These are phyloP conservation scores for Orussus abietinus DNA, from an alignment of 1,140 invertebrate genomes.

Conservation along the genomic window DNA sequence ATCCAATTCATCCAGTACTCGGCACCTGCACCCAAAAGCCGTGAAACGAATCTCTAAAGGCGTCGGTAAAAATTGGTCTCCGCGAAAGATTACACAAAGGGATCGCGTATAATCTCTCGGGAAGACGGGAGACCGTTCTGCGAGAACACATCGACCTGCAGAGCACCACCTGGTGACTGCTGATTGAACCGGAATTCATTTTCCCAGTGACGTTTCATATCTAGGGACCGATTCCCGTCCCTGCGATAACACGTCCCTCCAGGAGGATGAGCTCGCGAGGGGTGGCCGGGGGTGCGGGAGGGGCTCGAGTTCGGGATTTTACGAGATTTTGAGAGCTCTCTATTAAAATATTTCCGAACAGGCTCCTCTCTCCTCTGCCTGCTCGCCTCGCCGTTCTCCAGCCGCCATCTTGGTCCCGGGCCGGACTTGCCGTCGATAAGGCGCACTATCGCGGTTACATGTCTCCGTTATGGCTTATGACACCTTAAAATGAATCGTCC, in stretches of 20 bases:
- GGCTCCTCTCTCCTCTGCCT: slow-evolving; percentile 1
- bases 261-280: neutral
- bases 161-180: neutral
- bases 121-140: neutral
- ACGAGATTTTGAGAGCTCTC: slow-evolving; percentile 31
- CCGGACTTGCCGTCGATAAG: neutral
- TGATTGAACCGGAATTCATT: slow-evolving; percentile 21
- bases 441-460: neutral
- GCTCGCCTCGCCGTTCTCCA: neutral
- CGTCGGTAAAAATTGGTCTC: too few relatives aligned
- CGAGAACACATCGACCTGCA: neutral
- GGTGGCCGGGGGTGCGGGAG: slow-evolving; percentile 5
- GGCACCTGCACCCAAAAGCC: too few relatives aligned
- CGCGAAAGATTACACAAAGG: slow-evolving; percentile 33
- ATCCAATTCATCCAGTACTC: too few relatives aligned
- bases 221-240: neutral
- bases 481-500: slow-evolving; percentile 14
- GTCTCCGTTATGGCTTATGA: slow-evolving; percentile 14
- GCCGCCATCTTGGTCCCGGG: neutral
- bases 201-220: slow-evolving; percentile 6
- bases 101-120: slow-evolving; percentile 14
- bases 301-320: slow-evolving; percentile 26
- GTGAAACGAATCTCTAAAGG: too few relatives aligned
- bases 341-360: slow-evolving; percentile 20
- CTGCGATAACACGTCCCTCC: slow-evolving; percentile 10